phyloP scores from a whole-genome alignment of 2,888 invertebrate genomes.

The Drosophila merina region DNA sequence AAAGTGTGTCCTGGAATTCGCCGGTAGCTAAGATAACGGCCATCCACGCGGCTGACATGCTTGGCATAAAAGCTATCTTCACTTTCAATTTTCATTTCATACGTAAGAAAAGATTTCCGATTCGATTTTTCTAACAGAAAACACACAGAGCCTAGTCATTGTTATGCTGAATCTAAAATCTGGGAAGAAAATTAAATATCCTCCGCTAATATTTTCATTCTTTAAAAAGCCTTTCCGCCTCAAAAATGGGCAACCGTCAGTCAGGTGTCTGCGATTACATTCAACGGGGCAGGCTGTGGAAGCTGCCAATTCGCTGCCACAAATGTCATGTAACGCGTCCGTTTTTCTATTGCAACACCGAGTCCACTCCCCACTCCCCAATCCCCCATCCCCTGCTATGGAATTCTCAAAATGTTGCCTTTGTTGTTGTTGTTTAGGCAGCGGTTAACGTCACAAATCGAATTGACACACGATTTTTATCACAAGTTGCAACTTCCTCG shows the following conservation, averaged over 20 bases:
- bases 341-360: conserved; percentile 74
- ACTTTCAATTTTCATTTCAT: conserved; percentile 19
- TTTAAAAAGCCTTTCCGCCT: background rate
- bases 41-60: background rate
- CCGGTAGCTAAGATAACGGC: background rate
- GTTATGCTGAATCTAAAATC: background rate
- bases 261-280: conserved; percentile 40
- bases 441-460: conserved; percentile 74
- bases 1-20: background rate
- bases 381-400: background rate
- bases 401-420: conserved; percentile 10
- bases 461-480: conserved; percentile 78
- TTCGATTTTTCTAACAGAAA: background rate
- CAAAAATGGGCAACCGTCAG: conserved; percentile 15
- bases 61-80: background rate
- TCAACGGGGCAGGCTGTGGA: conserved; percentile 56
- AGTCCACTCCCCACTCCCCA: conserved; percentile 6
- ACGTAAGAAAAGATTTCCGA: background rate
- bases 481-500: conserved; percentile 53
- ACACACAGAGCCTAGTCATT: background rate
- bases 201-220: background rate
- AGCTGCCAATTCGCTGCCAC: conserved; percentile 76
- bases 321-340: conserved; percentile 80
- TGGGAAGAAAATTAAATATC: background rate
- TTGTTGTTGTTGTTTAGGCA: conserved; percentile 71